phyloP scores from a whole-genome alignment of 2,113 vertebrate genomes.

The Gallinago paraguaiae region DNA sequence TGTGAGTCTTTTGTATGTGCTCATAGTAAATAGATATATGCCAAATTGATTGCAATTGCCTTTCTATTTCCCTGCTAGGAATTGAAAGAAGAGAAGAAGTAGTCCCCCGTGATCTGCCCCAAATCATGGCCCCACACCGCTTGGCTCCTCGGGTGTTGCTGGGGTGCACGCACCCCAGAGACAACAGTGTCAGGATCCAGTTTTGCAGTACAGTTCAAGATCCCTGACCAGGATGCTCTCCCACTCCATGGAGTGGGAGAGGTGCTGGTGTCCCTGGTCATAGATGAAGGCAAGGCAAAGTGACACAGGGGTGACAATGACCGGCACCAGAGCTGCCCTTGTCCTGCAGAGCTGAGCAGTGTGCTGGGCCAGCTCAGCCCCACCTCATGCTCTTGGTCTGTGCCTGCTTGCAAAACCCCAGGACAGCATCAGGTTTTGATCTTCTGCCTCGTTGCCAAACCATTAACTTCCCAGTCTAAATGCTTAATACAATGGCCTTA shows the following conservation, averaged over 20 bases:
- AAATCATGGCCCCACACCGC: neutral
- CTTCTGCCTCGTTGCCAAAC: neutral
- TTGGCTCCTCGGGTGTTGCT: neutral
- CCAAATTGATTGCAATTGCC: neutral
- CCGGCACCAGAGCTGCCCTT: neutral
- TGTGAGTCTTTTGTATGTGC: constrained; percentile 40
- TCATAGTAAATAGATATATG: constrained; percentile 46
- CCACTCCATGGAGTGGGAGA: accelerated
- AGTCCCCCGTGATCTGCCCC: neutral
- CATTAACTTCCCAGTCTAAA: constrained; percentile 25
- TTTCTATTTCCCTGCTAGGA: neutral
- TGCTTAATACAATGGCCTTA: neutral
- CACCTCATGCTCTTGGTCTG: neutral
- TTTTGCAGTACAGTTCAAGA: neutral
- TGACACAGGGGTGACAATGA: accelerated
- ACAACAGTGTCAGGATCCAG: accelerated
- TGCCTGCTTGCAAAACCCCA: neutral
- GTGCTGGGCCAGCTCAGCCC: neutral
- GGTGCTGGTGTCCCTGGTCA: neutral
- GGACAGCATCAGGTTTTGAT: neutral
- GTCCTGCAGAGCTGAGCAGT: neutral
- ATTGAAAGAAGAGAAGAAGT: neutral
- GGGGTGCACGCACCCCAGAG: neutral
- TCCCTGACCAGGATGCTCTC: neutral
- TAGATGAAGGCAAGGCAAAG: neutral